Evolutionary conservation across 2,888 invertebrate genomes (phyloP).

Genomic region (Orthosia cruda): DNA sequence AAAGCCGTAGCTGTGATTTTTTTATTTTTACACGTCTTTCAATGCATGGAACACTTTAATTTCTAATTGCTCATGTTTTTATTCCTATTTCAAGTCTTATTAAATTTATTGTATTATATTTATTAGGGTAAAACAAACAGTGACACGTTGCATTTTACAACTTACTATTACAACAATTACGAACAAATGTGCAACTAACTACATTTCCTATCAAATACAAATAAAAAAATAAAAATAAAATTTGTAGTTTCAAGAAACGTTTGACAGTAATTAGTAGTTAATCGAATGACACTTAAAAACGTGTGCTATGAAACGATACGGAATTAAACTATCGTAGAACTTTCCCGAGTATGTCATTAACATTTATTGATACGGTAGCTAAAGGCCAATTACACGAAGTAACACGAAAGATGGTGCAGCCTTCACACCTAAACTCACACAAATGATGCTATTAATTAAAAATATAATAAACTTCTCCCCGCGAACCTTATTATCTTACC

Average conservation of each 20-base stretch:
- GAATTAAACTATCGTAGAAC: slow-evolving; percentile 51
- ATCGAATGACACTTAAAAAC: slow-evolving; percentile 39
- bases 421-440: slow-evolving; percentile 70
- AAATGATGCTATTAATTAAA: slow-evolving; percentile 77
- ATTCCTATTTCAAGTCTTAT: neutral
- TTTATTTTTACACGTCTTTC: neutral
- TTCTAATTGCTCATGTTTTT: neutral
- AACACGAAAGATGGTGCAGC: slow-evolving; percentile 57
- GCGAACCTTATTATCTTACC: slow-evolving; percentile 70
- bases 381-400: slow-evolving; percentile 73
- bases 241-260: too few relatives aligned
- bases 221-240: too few relatives aligned
- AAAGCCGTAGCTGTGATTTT: neutral
- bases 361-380: slow-evolving; percentile 73
- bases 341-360: slow-evolving; percentile 47
- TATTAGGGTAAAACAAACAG: too few relatives aligned
- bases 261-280: slow-evolving; percentile 35
- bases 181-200: too few relatives aligned
- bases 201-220: too few relatives aligned
- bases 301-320: slow-evolving; percentile 36
- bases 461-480: slow-evolving; percentile 70
- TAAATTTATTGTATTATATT: too few relatives aligned
- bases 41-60: too few relatives aligned
- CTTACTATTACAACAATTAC: too few relatives aligned
- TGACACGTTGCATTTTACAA: too few relatives aligned